Base-by-base conservation (phyloP, 2,797 vertebrate species). In the Muscicapa comitata region DNA sequence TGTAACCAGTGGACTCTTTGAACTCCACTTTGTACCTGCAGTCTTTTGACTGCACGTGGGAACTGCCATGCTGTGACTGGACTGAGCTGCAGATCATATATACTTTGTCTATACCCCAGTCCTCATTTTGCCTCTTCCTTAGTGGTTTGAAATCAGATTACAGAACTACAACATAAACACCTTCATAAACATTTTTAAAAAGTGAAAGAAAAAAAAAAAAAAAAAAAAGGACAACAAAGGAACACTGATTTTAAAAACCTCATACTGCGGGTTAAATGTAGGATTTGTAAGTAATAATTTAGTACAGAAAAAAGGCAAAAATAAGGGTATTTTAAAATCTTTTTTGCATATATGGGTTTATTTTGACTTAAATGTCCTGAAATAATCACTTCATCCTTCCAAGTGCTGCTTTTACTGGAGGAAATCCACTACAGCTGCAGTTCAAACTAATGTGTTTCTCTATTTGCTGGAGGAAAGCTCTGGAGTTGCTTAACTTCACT, bases 1-100 rank as follows among this genome's bases (percentile, higher is more conserved):
- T 88, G 82, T 96, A 97, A 81, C 94, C 90, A 95, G 87, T 85
- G 92, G 58, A 90, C 75, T 67, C 68, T 96, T 94, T 97, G 88
- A 96, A 93, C 77, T 91, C 93, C 31, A 31, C 84, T 80, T 48
- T 73, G 72, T 86, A 91, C 84, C 74, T 81, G 45, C 63, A 92
- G 8, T 73, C 25, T 77, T 82, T 73, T 82, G 37, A 58, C 65
- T 67, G 88, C 62, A 47, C 53, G 28, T 67, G 68, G 73, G 57
- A 38, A 65, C 54, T 93, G 89, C 63, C 35, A 6, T 42, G 71
- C 21, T 63, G 42, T 26, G 23, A 74, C 70, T 58, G 17, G 61
- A n/a, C 89, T 71, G 57, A 71, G 65, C 66, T 76, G 81, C 83
- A 58, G 54, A 35, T 86, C 55, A 7, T 59, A n/a, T 31, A 35